Percentiles rank a stretch among this genome's conserved stretches.
Evolutionary conservation across 2,888 invertebrate species (phyloP).

Genomic region (Bombyx huttoni): DNA sequence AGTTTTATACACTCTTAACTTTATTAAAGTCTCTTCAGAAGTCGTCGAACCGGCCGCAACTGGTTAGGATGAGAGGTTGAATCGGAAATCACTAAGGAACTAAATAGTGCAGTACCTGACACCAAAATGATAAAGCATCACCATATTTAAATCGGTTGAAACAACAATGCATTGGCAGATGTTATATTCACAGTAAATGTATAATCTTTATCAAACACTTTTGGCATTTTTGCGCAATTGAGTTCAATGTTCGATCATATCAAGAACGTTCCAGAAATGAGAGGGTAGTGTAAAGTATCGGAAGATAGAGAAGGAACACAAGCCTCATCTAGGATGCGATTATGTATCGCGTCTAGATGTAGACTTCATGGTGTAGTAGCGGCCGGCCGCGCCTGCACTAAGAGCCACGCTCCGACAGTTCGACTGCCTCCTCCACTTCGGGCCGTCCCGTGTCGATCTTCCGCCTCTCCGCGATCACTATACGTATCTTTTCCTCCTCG

Average conservation of each 20-base stretch:
- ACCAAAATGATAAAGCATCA: conserved; percentile 22
- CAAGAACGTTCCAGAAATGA: conserved; percentile 33
- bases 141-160: conserved; percentile 29
- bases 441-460: conserved; percentile 65
- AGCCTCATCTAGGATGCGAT: conserved; percentile 13
- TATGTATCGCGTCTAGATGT: conserved; percentile 41
- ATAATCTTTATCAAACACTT: conserved; percentile 17
- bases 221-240: conserved; percentile 46
- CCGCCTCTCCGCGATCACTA: conserved; percentile 74
- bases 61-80: conserved; percentile 27
- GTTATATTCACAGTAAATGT: conserved; percentile 12
- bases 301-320: conserved; percentile 12
- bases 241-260: conserved; percentile 47
- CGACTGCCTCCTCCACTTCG: conserved; percentile 47
- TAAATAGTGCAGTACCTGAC: conserved; percentile 9
- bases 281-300: conserved; percentile 18
- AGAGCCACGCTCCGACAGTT: conserved; percentile 58
- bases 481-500: conserved; percentile 70
- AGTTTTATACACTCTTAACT: conserved; percentile 40
- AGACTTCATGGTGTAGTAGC: conserved; percentile 65
- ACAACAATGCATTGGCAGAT: conserved; percentile 23
- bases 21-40: conserved; percentile 56
- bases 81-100: conserved; percentile 22
- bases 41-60: conserved; percentile 65
- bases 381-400: conserved; percentile 70